phyloP scores from a whole-genome alignment of 2,888 invertebrate species.

The Spisula solida region DNA sequence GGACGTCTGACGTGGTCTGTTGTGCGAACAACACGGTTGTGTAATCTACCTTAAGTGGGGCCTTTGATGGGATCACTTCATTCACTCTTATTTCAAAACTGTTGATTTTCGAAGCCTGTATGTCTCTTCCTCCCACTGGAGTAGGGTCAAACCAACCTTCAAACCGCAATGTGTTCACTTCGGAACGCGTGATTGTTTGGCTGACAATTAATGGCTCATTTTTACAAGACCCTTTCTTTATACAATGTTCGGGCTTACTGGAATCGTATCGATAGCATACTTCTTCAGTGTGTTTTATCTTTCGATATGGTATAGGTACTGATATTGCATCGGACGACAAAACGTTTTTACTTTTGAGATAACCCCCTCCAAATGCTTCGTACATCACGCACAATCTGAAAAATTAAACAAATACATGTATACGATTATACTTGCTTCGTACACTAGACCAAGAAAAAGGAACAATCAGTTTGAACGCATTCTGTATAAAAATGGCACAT shows the following conservation, averaged over 20 bases:
- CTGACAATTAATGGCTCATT: not conserved
- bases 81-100: not conserved
- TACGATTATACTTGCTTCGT: not conserved
- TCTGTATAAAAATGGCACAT: too few species aligned
- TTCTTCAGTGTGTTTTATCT: not conserved
- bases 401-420: not conserved
- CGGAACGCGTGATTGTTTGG: not conserved
- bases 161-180: not conserved
- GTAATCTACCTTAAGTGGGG: slow-evolving; percentile 23
- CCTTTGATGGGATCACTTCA: slow-evolving; percentile 1
- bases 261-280: slow-evolving; percentile 23
- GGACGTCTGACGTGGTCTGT: not conserved
- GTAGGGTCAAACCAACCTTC: slow-evolving; percentile 25
- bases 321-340: not conserved
- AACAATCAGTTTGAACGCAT: too few species aligned
- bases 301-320: not conserved
- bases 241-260: slow-evolving; percentile 10
- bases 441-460: not conserved
- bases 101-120: not conserved
- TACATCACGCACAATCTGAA: slow-evolving; percentile 26
- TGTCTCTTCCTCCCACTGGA: not conserved
- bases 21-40: not conserved
- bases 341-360: slow-evolving; percentile 4
- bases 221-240: not conserved
- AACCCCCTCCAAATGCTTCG: slow-evolving; percentile 24